These are phyloP conservation scores for Scaptomyza parva DNA, from an alignment of 2,888 invertebrate species.

Conservation along the genomic window DNA sequence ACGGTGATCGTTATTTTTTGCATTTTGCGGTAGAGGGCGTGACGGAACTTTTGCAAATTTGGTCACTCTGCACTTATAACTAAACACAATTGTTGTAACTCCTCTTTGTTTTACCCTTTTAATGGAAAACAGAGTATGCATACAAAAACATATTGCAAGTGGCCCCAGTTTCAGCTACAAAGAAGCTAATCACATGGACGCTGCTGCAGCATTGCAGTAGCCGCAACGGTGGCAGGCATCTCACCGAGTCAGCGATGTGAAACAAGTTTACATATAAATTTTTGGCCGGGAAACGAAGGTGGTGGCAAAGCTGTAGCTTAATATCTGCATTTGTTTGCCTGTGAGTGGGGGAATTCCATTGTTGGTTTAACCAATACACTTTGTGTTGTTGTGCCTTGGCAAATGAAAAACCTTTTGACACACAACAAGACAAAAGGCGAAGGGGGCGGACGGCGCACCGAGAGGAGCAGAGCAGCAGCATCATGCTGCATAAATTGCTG, in stretches of 20 bases:
- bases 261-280: constrained; percentile 67
- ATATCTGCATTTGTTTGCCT: constrained; percentile 8
- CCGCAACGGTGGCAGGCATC: constrained; percentile 40
- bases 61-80: not conserved
- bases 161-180: constrained; percentile 10
- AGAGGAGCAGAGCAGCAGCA: constrained; percentile 41
- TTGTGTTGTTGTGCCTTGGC: constrained; percentile 56
- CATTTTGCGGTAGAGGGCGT: not conserved
- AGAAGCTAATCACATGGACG: constrained; percentile 66
- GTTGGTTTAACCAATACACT: constrained; percentile 46
- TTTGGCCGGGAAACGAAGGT: constrained; percentile 19
- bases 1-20: not conserved
- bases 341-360: constrained; percentile 49
- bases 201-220: constrained; percentile 41
- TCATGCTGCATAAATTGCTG: constrained; percentile 75
- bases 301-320: constrained; percentile 10
- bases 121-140: constrained; percentile 2
- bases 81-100: not conserved
- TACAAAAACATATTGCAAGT: constrained; percentile 32
- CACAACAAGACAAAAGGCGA: constrained; percentile 69
- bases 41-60: not conserved
- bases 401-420: constrained; percentile 76
- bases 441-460: constrained; percentile 43
- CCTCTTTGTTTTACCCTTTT: too few relatives aligned
- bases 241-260: constrained; percentile 65